phyloP scores from a whole-genome alignment of 2,797 vertebrate genomes.

The Siniperca scherzeri region DNA sequence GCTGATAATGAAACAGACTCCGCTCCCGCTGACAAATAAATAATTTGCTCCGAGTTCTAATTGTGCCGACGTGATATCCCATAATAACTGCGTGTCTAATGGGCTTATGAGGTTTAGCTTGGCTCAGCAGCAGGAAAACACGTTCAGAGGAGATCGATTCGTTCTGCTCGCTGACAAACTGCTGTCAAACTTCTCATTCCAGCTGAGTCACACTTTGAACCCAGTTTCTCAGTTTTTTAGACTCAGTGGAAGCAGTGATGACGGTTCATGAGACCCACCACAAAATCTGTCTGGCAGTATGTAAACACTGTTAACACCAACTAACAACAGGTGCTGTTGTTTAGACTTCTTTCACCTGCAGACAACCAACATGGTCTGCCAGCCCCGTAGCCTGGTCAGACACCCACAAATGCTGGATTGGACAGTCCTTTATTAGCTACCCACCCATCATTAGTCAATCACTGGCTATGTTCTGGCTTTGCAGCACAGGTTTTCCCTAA shows the following conservation, averaged over 20 bases:
- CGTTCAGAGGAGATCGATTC: slow-evolving; percentile 30
- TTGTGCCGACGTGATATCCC: slow-evolving; percentile 32
- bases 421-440: background rate
- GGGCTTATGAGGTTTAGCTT: slow-evolving; percentile 36
- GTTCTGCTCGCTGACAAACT: slow-evolving; percentile 24
- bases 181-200: slow-evolving; percentile 20
- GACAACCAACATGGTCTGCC: background rate
- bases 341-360: background rate
- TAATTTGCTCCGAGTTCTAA: slow-evolving; percentile 41
- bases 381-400: background rate
- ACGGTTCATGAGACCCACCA: background rate
- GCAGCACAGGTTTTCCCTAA: background rate
- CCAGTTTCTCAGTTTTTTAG: background rate
- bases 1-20: slow-evolving; percentile 44
- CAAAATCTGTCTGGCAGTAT: background rate
- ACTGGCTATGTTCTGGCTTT: background rate
- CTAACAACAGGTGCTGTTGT: background rate
- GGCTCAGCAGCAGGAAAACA: slow-evolving; percentile 24
- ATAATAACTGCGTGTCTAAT: slow-evolving; percentile 54
- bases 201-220: slow-evolving; percentile 29
- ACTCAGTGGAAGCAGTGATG: background rate
- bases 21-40: slow-evolving; percentile 27
- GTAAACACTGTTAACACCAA: background rate
- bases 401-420: background rate
- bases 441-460: background rate